phyloP scores from a whole-genome alignment of 2,113 vertebrate species.

The Forbesichthys papilliferus region DNA sequence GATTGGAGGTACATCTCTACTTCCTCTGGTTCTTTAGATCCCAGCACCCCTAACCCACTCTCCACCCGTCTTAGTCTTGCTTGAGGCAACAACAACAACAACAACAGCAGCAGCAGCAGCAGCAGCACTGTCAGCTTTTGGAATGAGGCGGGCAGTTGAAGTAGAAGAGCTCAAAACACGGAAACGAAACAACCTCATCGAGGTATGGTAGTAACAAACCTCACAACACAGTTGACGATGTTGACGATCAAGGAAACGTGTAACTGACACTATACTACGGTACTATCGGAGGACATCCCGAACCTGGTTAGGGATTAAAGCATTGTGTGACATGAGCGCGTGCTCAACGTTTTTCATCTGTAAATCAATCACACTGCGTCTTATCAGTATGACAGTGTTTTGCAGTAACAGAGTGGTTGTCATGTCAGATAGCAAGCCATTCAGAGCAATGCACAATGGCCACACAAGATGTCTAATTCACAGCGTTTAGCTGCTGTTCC shows the following conservation, averaged over 20 bases:
- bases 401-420: too few relatives aligned
- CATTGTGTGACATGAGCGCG: too few relatives aligned
- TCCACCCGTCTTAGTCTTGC: conserved; percentile 17
- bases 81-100: conserved; percentile 44
- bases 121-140: conserved; percentile 47
- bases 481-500: too few relatives aligned
- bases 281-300: neutral
- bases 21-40: conserved; percentile 63
- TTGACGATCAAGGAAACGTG: too few relatives aligned
- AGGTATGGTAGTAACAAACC: too few relatives aligned
- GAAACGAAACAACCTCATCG: conserved; percentile 16
- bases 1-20: conserved; percentile 88
- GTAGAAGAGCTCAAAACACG: conserved; percentile 13
- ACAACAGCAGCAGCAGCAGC: conserved; percentile 42
- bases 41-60: conserved; percentile 26
- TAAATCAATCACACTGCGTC: too few relatives aligned
- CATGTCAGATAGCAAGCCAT: too few relatives aligned
- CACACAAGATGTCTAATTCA: too few relatives aligned
- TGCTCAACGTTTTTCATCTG: too few relatives aligned
- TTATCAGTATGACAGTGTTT: too few relatives aligned
- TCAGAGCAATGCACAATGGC: too few relatives aligned
- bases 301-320: neutral
- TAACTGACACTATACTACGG: too few relatives aligned
- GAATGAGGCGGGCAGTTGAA: conserved; percentile 1
- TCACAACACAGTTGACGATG: neutral